Evolutionary conservation across 2,888 invertebrate genomes (phyloP), one percentile per base, ranked within the genome.

Genomic region (Platyscelio sp.): DNA sequence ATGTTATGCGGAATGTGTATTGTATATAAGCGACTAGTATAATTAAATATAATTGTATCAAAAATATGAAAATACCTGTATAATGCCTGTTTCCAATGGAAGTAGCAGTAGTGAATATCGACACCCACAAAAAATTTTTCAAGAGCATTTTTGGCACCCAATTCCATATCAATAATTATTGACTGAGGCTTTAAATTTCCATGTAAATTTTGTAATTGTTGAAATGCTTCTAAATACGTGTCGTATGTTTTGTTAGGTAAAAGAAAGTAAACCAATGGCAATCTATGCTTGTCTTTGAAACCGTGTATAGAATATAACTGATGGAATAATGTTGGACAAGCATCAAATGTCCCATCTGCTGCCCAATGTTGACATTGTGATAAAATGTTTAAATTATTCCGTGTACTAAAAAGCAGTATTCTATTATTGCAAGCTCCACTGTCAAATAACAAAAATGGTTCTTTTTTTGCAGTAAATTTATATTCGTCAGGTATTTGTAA

Each of bases 121-220:
- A 18, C n/a, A 70, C 33, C 38, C 9, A 18, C 2, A 18, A 56
- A 54, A 22, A 26, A 11, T 4, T 33, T 27, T 15, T 5, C 9
- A 24, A 38, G 15, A 9, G 46, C 65, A 56, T 70, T 56, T 22
- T 40, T 33, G 6, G 56, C 38, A 13, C 54, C 24, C 9, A 70
- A 40, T 70, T 70, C 70, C 22, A 70, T 54, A 43, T 70, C 56
- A 18, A 70, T 70, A n/a, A 38, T 43, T 13, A 70, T n/a, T 13
- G 70, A 40, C 6, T 26, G 3, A 7, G 70, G 70, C 9, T 70
- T 15, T 40, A 70, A 56, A 40, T 70, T 43, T 3, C 51, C 1
- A 9, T 70, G 33, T 56, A 56, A 49, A 7, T 24, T 13, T 15
- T 11, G 7, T 56, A 70, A 24, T n/a, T 43, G 1, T 43, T 15